These are phyloP conservation scores for Syrphus vitripennis DNA, from an alignment of 2,888 invertebrate genomes.

Conservation along the genomic window DNA sequence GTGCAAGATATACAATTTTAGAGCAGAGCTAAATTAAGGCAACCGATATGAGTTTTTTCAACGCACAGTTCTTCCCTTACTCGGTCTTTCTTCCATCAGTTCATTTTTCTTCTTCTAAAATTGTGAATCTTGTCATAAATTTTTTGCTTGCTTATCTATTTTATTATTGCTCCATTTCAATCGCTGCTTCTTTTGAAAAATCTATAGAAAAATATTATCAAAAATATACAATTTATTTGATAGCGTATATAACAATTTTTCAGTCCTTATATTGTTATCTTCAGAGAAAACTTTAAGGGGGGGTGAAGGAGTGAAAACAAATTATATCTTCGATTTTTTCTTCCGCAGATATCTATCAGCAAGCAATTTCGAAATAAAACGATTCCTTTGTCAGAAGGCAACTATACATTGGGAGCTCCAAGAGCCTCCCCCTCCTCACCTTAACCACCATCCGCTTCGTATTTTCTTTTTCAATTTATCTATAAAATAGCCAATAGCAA, in stretches of 20 bases:
- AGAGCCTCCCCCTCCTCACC: background rate
- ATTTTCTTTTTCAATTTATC: conserved; percentile 28
- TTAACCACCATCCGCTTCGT: conserved; percentile 1
- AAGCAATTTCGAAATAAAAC: conserved; percentile 64
- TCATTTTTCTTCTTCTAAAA: background rate
- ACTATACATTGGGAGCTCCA: conserved; percentile 13
- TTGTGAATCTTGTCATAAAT: background rate
- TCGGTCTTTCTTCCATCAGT: background rate
- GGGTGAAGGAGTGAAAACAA: background rate
- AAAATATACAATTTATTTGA: conserved; percentile 10
- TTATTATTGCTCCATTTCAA: background rate
- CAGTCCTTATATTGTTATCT: background rate
- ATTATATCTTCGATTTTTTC: conserved; percentile 52
- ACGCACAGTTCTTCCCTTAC: no score
- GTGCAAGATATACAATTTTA: no score
- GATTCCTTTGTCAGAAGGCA: conserved; percentile 51
- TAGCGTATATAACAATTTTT: background rate
- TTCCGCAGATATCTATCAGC: conserved; percentile 62
- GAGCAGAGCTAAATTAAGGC: no score
- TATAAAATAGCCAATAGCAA: conserved; percentile 61
- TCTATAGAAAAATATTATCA: conserved; percentile 8
- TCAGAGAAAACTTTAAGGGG: background rate
- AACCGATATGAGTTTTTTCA: no score
- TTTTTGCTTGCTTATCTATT: background rate
- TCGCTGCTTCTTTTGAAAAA: background rate